phyloP scores from a whole-genome alignment of 2,888 invertebrate genomes.

The Dolichopus griseipennis region DNA sequence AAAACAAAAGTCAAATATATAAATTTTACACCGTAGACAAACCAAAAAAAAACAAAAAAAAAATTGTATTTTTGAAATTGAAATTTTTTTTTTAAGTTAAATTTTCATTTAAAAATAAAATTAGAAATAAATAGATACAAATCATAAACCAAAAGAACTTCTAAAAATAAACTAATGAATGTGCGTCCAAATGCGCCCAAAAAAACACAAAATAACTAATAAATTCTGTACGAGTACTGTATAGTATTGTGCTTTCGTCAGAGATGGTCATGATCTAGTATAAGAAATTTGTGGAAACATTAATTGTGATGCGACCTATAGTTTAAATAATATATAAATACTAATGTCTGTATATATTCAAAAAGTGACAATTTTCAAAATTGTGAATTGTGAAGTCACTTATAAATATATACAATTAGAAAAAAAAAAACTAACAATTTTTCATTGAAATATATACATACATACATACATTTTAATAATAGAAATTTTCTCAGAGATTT shows the following conservation, averaged over 20 bases:
- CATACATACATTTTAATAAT: too few relatives aligned
- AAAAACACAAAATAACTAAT: not conserved
- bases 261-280: not conserved
- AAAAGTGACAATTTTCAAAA: too few relatives aligned
- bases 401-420: too few relatives aligned
- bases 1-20: not conserved
- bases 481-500: too few relatives aligned
- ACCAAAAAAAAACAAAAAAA: not conserved
- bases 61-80: not conserved
- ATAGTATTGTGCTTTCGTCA: not conserved
- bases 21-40: not conserved
- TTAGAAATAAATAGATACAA: too few relatives aligned
- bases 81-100: not conserved
- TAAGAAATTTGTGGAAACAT: not conserved
- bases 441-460: too few relatives aligned
- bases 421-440: too few relatives aligned
- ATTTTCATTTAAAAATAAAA: not conserved
- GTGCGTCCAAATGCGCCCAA: constrained; percentile 1
- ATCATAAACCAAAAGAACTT: too few relatives aligned
- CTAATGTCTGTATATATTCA: too few relatives aligned
- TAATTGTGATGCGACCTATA: too few relatives aligned
- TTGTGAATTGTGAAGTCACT: too few relatives aligned
- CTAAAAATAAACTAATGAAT: not conserved
- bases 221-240: not conserved
- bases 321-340: too few relatives aligned